Conservation (phyloP, 2,888 invertebrate genomes). For the Polyploca ridens region DNA sequence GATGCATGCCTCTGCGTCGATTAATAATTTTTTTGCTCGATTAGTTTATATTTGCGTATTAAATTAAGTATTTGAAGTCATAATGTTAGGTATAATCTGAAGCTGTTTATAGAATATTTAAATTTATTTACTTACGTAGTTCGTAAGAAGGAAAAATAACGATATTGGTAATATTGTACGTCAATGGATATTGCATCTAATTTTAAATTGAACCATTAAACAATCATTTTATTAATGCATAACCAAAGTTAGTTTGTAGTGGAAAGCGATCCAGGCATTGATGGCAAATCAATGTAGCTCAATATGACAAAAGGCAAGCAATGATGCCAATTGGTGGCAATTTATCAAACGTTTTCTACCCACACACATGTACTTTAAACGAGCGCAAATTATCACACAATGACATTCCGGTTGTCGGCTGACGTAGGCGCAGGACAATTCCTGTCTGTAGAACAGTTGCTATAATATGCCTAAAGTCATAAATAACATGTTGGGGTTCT, state of each 20-base stretch:
- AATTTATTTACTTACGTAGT: not conserved
- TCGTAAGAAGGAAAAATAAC: no score
- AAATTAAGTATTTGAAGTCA: not conserved
- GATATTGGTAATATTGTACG: no score
- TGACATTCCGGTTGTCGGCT: slow-evolving; percentile 44
- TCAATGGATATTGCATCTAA: not conserved
- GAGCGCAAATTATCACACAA: slow-evolving; percentile 54
- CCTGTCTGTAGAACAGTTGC: not conserved
- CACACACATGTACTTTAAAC: slow-evolving; percentile 6
- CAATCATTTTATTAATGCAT: not conserved
- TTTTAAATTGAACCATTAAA: not conserved
- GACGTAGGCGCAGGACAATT: slow-evolving; percentile 21
- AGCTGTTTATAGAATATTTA: not conserved
- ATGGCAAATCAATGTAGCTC: not conserved
- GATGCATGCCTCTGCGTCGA: not conserved
- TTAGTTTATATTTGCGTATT: not conserved
- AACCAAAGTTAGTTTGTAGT: not conserved
- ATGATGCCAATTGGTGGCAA: slow-evolving; percentile 6
- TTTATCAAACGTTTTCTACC: slow-evolving; percentile 15
- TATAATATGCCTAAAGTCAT: slow-evolving; percentile 18
- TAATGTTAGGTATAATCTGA: not conserved
- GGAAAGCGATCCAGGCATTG: not conserved
- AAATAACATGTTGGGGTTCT: slow-evolving; percentile 23
- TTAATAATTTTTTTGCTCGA: not conserved
- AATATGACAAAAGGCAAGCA: not conserved